Percentiles rank a stretch among this genome's conserved stretches.
Evolutionary conservation across 2,113 vertebrate genomes (phyloP).

Genomic region (Microtus montanus): DNA sequence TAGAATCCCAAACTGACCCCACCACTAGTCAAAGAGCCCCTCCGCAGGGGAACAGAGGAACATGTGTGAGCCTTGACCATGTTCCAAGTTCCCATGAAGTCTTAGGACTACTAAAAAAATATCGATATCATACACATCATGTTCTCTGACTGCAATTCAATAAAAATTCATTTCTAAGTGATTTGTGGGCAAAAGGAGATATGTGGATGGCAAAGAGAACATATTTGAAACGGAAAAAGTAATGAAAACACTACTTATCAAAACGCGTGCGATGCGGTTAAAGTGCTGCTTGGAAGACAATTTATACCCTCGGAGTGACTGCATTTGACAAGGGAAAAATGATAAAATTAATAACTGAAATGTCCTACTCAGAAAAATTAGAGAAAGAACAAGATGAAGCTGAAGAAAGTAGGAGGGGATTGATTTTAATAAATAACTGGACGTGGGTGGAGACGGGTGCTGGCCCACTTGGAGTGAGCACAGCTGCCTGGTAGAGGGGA

Average conservation of each 20-base stretch:
- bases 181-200: constrained; percentile 31
- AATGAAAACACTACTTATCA: constrained; percentile 35
- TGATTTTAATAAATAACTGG: neutral
- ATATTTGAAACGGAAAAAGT: neutral
- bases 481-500: neutral
- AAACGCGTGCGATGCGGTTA: accelerated
- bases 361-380: constrained; percentile 21
- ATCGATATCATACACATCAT: neutral
- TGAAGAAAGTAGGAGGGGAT: neutral
- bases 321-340: neutral
- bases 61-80: neutral
- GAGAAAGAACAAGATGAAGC: constrained; percentile 24
- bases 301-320: neutral
- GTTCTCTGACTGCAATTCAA: neutral
- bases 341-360: neutral
- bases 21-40: accelerated
- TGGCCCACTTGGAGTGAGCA: accelerated
- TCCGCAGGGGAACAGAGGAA: neutral
- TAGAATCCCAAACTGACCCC: accelerated
- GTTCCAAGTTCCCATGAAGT: neutral
- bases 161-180: constrained; percentile 50
- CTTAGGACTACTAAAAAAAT: neutral
- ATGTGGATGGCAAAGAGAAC: neutral
- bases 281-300: neutral
- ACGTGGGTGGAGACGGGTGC: accelerated